Evolutionary conservation across 2,888 invertebrate species (phyloP).

Genomic region (Zonitis immaculata): DNA sequence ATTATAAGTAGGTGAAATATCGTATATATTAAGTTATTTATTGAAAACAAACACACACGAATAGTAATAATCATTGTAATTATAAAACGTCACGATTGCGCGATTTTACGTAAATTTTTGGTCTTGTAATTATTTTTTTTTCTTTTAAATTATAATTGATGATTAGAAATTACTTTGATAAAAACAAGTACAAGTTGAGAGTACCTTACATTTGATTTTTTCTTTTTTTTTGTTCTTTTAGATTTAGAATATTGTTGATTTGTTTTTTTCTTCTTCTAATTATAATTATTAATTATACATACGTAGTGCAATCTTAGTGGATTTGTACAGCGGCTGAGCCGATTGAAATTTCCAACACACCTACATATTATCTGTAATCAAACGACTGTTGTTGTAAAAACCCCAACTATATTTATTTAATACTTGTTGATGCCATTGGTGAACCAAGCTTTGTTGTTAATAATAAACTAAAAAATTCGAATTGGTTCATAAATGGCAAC

Average conservation of each 20-base stretch:
- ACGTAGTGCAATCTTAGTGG: constrained; percentile 30
- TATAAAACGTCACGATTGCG: constrained; percentile 26
- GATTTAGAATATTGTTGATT: constrained; percentile 23
- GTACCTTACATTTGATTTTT: constrained; percentile 18
- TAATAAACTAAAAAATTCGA: constrained; percentile 5
- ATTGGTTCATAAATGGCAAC: constrained; percentile 8
- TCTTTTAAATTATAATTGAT: neutral
- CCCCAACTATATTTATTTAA: constrained; percentile 28
- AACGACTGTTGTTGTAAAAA: constrained; percentile 41
- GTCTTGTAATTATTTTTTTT: neutral
- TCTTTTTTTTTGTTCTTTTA: constrained; percentile 5
- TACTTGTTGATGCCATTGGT: neutral
- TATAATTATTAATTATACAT: constrained; percentile 2
- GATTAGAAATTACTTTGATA: constrained; percentile 9
- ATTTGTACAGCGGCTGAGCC: constrained; percentile 24
- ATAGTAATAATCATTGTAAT: neutral
- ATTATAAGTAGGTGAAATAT: constrained; percentile 16
- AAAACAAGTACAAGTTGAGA: constrained; percentile 1
- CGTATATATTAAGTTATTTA: constrained; percentile 27
- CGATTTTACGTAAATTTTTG: constrained; percentile 19
- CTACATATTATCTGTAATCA: constrained; percentile 27
- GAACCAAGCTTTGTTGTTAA: neutral
- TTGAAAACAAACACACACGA: constrained; percentile 10
- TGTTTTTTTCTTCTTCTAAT: constrained; percentile 22
- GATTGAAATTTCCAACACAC: constrained; percentile 26